Evolutionary conservation across 2,888 invertebrate genomes (phyloP), one percentile per base, ranked within the genome.

Genomic region (Diplazon laetatorius): DNA sequence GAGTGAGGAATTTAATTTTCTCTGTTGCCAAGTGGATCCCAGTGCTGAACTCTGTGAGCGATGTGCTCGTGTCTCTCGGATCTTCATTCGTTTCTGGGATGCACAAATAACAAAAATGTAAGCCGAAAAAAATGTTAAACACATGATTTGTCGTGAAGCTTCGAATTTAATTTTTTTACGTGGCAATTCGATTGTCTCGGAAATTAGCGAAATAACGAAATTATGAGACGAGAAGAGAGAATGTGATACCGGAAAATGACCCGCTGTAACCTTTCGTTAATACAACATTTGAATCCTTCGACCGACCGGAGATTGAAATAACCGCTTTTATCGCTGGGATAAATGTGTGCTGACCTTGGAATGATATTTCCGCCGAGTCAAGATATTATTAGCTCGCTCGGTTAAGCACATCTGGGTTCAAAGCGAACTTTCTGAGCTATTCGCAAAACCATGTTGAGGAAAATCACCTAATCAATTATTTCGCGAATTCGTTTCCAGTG

Each of bases 1-100:
- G 42, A 30, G 57, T 65, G 65, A n/a, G 63, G 57, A 70, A 76
- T 70, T 76, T 65, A 76, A 76, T 76, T 76, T 76, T 57, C 70
- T 59, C n/a, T 25, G 42, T 44, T 55, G 55, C 52, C 68, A 57
- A 66, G 70, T 20, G 10, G 35, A 20, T 46, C 12, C 12, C 2
- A 20, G 52, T 37, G 18, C 10, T 37, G 25, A 10, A 37, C 52
- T 52, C 59, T 18, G 37, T 68, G 42, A 68, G 42, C n/a, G 68
- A 68, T 55, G 50, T 44, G 5, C 52, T 25, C 30, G 35, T 16
- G 30, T 14, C 8, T 14, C 9, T 9, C 55, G 25, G 16, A 55
- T 30, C 35, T 55, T n/a, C 14, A 30, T 55, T 55, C 16, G 6
- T 55, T 5, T 55, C 16, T 16, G 1, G 9, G 4, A 35, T 30